Evolutionary conservation across 2,888 invertebrate species (phyloP), one percentile per base, ranked within the genome.

Genomic region (Zeuzera pyrina): DNA sequence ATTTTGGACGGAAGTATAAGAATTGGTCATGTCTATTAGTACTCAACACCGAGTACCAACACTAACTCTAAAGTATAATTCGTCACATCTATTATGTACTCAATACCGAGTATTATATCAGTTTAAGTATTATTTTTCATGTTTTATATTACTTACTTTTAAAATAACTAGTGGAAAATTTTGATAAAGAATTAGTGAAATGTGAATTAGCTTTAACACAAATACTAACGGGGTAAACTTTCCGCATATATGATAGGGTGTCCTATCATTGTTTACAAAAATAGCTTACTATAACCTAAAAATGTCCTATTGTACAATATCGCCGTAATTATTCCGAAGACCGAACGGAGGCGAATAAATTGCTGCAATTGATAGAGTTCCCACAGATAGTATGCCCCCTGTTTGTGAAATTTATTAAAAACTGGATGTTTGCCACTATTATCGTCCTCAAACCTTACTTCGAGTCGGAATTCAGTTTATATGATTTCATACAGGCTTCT

Each of bases 361-460:
- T 90, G 26, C 89, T 89, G 1, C 85, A 86, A 32, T 64, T 92
- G 32, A 92, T 91, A 90, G 85, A 90, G 40, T 91, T 92, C 54
- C 90, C 91, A 2, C 88, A 89, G 50, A 76, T 91, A 8, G 78
- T 91, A n/a, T 93, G 92, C 92, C 93, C 93, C 21, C 91, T 89
- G n/a, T 68, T 92, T 30, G 61, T 92, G 6, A 91, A 92, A 55
- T 86, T 89, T n/a, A 65, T 93, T 3, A 88, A 89, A 55, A 93
- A 93, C 57, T 91, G 90, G 87, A 88, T 93, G 61, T 85, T 91
- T 52, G 79, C 91, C 13, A 88, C 88, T 45, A 88, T 93, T 42
- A 89, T 94, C 22, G 91, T 94, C 34, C n/a, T 94, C 34, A 87
- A 87, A 35, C 92, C 92, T 0, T 92, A 93, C 67, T 89, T 92